These are phyloP conservation scores for Neotoma lepida DNA, from an alignment of 2,113 vertebrate genomes.

Conservation along the genomic window DNA sequence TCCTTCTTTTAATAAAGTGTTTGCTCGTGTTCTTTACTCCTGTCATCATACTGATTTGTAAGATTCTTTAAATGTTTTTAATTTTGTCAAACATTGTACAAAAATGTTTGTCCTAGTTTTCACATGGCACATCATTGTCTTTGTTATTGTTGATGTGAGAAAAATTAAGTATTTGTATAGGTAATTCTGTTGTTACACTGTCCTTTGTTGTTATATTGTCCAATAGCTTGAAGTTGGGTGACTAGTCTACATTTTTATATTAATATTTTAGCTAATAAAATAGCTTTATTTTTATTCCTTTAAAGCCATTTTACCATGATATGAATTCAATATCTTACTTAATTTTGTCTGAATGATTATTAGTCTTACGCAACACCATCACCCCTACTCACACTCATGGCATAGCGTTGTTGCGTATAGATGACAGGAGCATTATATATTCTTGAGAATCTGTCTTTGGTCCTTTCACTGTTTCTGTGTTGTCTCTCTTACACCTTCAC, in stretches of 20 bases:
- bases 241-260: background rate
- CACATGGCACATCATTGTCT: conserved; percentile 35
- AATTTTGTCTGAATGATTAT: background rate
- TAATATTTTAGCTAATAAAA: background rate
- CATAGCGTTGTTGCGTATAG: background rate
- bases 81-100: conserved; percentile 30
- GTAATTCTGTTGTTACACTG: background rate
- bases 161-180: background rate
- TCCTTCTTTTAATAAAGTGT: conserved; percentile 26
- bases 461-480: background rate
- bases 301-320: conserved; percentile 25
- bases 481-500: background rate
- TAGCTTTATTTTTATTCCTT: background rate
- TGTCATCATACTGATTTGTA: conserved; percentile 13
- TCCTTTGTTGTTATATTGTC: conserved; percentile 43
- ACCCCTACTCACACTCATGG: background rate
- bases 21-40: conserved; percentile 15
- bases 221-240: background rate
- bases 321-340: background rate
- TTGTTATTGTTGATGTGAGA: conserved; percentile 42
- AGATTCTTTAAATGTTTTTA: conserved; percentile 34
- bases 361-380: conserved; percentile 18
- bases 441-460: background rate
- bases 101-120: conserved; percentile 48
- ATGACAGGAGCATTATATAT: conserved; percentile 32